Conservation (phyloP, 2,113 vertebrate species). For the Tupaia chinensis region DNA sequence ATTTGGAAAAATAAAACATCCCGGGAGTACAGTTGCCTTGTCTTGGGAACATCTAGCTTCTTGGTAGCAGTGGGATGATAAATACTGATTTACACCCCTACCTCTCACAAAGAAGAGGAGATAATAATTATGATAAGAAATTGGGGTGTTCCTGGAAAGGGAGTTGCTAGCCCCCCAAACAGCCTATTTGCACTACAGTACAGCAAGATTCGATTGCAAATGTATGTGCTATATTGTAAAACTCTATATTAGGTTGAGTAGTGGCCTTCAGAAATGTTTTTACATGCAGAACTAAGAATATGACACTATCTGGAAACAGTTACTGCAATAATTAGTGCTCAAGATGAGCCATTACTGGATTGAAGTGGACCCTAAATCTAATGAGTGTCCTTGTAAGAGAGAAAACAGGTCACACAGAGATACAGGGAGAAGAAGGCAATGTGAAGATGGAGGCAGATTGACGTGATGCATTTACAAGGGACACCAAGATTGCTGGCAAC, state of each 20-base stretch:
- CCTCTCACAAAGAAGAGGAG: neutral
- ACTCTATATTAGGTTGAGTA: neutral
- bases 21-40: neutral
- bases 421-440: neutral
- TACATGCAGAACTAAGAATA: neutral
- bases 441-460: neutral
- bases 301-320: slow-evolving; percentile 11
- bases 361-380: neutral
- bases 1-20: slow-evolving; percentile 31
- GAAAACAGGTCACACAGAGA: neutral
- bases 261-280: neutral
- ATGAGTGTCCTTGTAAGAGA: neutral
- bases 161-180: neutral
- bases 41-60: neutral
- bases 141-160: neutral
- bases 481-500: neutral
- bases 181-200: neutral
- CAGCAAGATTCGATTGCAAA: neutral
- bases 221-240: neutral
- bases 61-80: neutral
- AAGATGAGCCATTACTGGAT: neutral
- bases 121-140: neutral
- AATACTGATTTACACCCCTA: neutral
- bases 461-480: neutral
- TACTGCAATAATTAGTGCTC: slow-evolving; percentile 11